Percentiles rank a stretch among this genome's conserved stretches.
These are phyloP conservation scores for Datnioides undecimradiatus DNA, from an alignment of 2,113 vertebrate genomes.

Conservation along the genomic window DNA sequence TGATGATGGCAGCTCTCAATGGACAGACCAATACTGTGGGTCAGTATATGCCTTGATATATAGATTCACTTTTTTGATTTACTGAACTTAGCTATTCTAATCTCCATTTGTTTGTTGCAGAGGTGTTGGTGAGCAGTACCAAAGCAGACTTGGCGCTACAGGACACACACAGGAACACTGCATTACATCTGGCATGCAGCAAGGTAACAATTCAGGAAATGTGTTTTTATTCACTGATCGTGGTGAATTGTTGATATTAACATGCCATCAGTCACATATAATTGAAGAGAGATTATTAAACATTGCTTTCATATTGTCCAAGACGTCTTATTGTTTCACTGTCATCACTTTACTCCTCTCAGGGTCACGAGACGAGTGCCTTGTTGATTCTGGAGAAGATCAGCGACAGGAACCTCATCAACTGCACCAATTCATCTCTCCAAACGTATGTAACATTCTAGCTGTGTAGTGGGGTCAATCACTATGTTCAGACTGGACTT, in stretches of 20 bases:
- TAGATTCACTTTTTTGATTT: background rate
- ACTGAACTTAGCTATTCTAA: too few species aligned
- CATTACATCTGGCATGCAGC: constrained; percentile 96
- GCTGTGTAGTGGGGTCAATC: background rate
- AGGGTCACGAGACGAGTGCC: constrained; percentile 99
- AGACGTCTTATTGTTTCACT: background rate
- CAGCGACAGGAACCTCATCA: constrained; percentile 95
- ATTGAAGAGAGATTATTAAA: too few species aligned
- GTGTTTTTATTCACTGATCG: background rate
- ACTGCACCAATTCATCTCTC: constrained; percentile 94
- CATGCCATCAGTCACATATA: background rate
- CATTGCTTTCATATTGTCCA: background rate
- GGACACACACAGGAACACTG: constrained; percentile 93
- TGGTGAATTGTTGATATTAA: background rate
- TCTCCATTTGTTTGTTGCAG: constrained; percentile 86
- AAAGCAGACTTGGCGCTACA: constrained; percentile 95
- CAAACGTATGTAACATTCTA: constrained; percentile 90
- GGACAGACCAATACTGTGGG: constrained; percentile 97
- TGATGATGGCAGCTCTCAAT: constrained; percentile 98
- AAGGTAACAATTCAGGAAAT: constrained; percentile 85
- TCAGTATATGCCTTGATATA: constrained; percentile 70
- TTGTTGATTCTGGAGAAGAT: constrained; percentile 99
- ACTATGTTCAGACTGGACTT: background rate
- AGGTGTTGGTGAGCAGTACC: constrained; percentile 96
- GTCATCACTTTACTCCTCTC: constrained; percentile 19